Evolutionary conservation across 2,888 invertebrate genomes (phyloP), one percentile per base, ranked within the genome.

Genomic region (Cenopis cana): DNA sequence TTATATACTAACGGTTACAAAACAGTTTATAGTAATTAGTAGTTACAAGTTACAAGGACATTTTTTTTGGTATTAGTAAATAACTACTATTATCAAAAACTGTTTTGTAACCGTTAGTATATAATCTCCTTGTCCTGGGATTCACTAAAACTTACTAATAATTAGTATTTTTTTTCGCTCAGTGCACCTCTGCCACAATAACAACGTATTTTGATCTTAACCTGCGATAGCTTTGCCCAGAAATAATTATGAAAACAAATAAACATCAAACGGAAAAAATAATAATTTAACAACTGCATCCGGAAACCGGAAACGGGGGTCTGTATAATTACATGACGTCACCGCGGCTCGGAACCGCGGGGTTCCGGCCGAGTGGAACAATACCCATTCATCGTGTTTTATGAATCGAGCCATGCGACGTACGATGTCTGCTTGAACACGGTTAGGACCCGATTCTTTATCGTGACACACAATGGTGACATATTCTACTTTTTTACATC

Each of bases 321-420:
- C 78, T 86, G 88, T 87, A 89, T 85, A 87, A 86, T 83, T 82
- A 81, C 82, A 83, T 87, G 89, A 90, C 88, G 87, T 89, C 89
- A 88, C 79, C 76, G 80, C n/a, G 83, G 81, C 84, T 73, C 83
- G 76, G 71, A 78, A 77, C 79, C 77, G 78, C 87, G 77, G 70
- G 82, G 80, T 88, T 90, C 89, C 90, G 85, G 84, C 74, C 71
- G 73, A 75, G 68, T 77, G 78, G 81, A 83, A 88, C 86, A 86
- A 87, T 85, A 81, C 78, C 73, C 77, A 74, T 80, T 77, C 74
- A 75, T 77, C 79, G 80, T 80, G 80, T 76, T 84, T 81, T 81
- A 85, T 80, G 81, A 78, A 78, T 77, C 70, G 56, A 71, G 20
- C 72, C 68, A 61, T 65, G 62, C 61, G 46, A 68, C 56, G 38